Conservation (phyloP, 2,113 vertebrate species). For the Pollachius pollachius region DNA sequence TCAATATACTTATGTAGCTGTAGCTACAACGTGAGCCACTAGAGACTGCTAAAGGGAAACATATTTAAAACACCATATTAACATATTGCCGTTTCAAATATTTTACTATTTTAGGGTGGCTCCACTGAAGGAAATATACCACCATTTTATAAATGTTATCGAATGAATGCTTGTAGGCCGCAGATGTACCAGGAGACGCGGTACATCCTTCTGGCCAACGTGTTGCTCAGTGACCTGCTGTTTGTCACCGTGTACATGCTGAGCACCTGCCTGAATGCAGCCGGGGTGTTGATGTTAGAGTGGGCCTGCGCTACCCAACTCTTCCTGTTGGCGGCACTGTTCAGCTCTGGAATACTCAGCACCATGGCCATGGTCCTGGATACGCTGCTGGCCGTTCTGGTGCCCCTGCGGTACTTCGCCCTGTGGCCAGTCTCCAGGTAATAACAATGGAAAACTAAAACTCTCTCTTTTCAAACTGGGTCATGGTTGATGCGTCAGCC, state of each 20-base stretch:
- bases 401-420: constrained; percentile 69
- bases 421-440: constrained; percentile 63
- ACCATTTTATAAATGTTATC: neutral
- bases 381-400: constrained; percentile 72
- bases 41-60: neutral
- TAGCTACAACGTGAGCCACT: too few relatives aligned
- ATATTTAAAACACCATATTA: neutral
- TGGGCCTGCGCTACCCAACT: constrained; percentile 65
- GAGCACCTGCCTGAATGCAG: constrained; percentile 60
- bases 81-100: too few relatives aligned
- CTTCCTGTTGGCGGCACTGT: constrained; percentile 66
- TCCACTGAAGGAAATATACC: too few relatives aligned
- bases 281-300: constrained; percentile 54
- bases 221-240: constrained; percentile 73
- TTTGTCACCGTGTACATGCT: constrained; percentile 71
- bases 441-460: neutral
- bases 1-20: neutral
- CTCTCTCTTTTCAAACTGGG: too few relatives aligned
- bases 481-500: too few relatives aligned
- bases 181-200: constrained; percentile 73
- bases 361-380: constrained; percentile 74
- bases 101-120: too few relatives aligned
- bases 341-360: constrained; percentile 73
- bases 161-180: constrained; percentile 1
- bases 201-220: constrained; percentile 77